phyloP scores from a whole-genome alignment of 2,113 vertebrate genomes.

The Cyprinodon variegatus region DNA sequence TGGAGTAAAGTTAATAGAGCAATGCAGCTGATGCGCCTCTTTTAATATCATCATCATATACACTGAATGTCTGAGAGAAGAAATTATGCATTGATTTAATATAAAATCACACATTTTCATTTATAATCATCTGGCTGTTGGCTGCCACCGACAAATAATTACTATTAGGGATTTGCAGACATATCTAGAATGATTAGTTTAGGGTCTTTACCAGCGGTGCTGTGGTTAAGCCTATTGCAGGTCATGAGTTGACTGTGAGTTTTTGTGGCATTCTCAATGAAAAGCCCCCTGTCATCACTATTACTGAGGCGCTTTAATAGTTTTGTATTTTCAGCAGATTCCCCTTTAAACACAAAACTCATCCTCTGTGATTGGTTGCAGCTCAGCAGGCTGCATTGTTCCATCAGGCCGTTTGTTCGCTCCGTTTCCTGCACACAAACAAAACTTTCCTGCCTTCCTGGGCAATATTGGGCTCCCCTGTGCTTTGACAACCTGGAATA shows the following conservation, averaged over 20 bases:
- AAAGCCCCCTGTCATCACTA: constrained; percentile 80
- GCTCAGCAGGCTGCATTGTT: constrained; percentile 69
- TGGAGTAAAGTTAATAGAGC: not conserved
- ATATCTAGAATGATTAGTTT: not conserved
- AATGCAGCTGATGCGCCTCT: not conserved
- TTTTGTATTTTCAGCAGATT: constrained; percentile 86
- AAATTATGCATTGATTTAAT: constrained; percentile 20
- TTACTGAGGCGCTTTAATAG: constrained; percentile 66
- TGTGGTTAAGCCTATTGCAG: constrained; percentile 4
- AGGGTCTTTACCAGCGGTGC: constrained; percentile 9
- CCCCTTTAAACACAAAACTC: constrained; percentile 78
- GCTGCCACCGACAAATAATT: not conserved
- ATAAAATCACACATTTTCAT: constrained; percentile 7
- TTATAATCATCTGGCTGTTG: not conserved
- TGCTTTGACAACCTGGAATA: constrained; percentile 62
- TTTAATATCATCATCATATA: constrained; percentile 3
- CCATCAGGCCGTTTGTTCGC: constrained; percentile 59
- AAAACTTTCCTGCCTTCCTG: constrained; percentile 74
- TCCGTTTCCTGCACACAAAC: constrained; percentile 68
- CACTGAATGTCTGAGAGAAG: not conserved
- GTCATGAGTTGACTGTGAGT: constrained; percentile 29
- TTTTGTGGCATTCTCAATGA: constrained; percentile 67
- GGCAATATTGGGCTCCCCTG: constrained; percentile 67
- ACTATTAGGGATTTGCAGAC: not conserved
- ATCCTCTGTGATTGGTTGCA: constrained; percentile 74